phyloP scores from a whole-genome alignment of 1,140 invertebrate species.

The Campodea augens region DNA sequence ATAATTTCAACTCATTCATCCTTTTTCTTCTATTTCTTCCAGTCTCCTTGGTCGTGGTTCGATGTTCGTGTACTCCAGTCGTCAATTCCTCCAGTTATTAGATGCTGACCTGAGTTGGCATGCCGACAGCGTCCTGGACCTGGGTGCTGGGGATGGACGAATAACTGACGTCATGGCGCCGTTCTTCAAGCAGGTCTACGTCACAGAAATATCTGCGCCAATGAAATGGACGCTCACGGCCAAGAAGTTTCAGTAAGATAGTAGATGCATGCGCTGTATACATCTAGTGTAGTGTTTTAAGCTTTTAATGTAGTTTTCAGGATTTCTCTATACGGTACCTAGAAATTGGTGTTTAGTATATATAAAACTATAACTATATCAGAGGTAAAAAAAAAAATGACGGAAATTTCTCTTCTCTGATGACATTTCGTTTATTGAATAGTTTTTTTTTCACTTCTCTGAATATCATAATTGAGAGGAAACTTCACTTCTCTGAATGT shows the following conservation, averaged over 20 bases:
- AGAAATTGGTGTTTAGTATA: no score
- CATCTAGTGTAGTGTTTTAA: background rate
- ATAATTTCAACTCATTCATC: no score
- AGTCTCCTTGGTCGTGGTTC: constrained; percentile 68
- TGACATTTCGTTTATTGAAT: no score
- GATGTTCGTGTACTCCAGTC: constrained; percentile 75
- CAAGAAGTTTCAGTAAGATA: constrained; percentile 55
- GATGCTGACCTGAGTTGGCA: constrained; percentile 15
- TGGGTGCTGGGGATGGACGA: constrained; percentile 80
- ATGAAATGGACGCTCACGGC: constrained; percentile 53
- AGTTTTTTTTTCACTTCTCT: no score
- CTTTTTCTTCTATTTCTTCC: constrained; percentile 19
- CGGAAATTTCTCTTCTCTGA: no score
- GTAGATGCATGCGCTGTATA: background rate
- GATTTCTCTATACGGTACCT: background rate
- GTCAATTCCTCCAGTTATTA: constrained; percentile 50
- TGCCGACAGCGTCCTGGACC: constrained; percentile 42
- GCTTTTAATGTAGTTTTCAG: background rate
- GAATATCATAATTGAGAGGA: no score
- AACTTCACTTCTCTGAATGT: no score
- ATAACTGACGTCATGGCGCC: constrained; percentile 55
- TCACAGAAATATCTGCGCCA: constrained; percentile 65
- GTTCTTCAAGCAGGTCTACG: constrained; percentile 50
- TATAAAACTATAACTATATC: no score
- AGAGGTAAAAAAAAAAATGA: no score